Evolutionary conservation across 2,797 vertebrate species (phyloP), one percentile per base, ranked within the genome.

Genomic region (Merluccius polli): DNA sequence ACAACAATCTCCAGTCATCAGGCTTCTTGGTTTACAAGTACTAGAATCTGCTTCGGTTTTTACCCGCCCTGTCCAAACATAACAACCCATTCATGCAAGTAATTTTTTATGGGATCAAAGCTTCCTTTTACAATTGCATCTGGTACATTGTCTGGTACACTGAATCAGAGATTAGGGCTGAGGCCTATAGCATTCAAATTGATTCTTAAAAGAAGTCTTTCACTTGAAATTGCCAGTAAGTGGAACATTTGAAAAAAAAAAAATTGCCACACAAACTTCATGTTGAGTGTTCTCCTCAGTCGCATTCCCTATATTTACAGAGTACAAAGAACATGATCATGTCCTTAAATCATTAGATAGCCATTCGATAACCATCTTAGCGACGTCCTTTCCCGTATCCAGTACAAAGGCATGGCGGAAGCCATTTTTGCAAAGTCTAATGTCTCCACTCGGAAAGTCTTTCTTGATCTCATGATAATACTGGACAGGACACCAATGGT

Each of bases 381-480:
- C 97, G 41, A 98, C 91, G 80, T 97, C 94, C 77, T 86, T 88
- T 70, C 90, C 93, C 4, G 93, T 91, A 44, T 91, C 88, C 1
- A 97, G 81, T 79, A 98, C 90, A 3, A 98, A 99, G 13, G 94
- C 95, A 0, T 99, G 98, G 2, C 92, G 89, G 71, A 97, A 90
- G 0, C 95, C 94, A 2, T 90, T 95, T 70, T 96, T 92, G 80
- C 97, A 98, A 6, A 99, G 94, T 27, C 88, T 92, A 77, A 99
- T 95, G 78, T 96, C 93, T 75, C 95, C 97, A 0, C 86, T 87
- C 0, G 97, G 97, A 84, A 98, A 98, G 83, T 96, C 95, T 87
- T 85, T 92, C 84, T 94, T 96, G 78, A 99, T 95, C 81, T 98
- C 96, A 12, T 96, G 92, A 10, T 95, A 98, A 83, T 94, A 99